Evolutionary conservation across 2,797 vertebrate genomes (phyloP), one percentile per base, ranked within the genome.

Genomic region (Alfaro cultratus): DNA sequence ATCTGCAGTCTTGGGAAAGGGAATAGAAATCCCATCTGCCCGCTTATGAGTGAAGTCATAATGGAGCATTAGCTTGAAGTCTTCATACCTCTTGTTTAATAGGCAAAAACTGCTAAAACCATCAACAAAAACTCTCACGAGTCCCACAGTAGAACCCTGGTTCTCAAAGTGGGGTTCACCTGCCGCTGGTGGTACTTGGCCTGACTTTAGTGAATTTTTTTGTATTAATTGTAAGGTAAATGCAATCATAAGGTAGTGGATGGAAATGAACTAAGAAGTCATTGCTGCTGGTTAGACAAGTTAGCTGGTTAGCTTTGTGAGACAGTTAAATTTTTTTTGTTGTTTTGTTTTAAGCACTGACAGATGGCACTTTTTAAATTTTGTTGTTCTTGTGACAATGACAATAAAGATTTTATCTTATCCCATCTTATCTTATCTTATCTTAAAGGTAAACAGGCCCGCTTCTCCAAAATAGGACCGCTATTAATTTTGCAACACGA

Each of bases 41-140:
- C 62, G 79, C 74, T 91, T 88, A 88, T 80, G 78, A 88, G 83
- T 85, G 77, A 90, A 85, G 83, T 88, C 88, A 87, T 85, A 84
- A 83, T 2, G 12, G 41, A 84, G 79, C 16, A 0, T 71, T 80
- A 26, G 73, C 77, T 87, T 83, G 73, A 76, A 78, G 60, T 81
- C 80, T 76, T 84, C 73, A 80, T 78, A 73, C 68, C 53, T 80
- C 62, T 83, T 36, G 64, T 79, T 89, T 83, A 83, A 84, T 74
- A 77, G 74, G 26, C 71, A 75, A 83, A 72, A 87, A 89, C 86
- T 85, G 89, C 68, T 75, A 77, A 86, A 90, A 86, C 76, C 83
- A 86, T 89, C 84, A 88, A 83, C 79, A 77, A 67, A 73, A 80
- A 76, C 74, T 75, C 80, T 83, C 83, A 41, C 21, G 2, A 70